Evolutionary conservation across 1,140 invertebrate genomes (phyloP).

Genomic region (Lepidurus couesii): DNA sequence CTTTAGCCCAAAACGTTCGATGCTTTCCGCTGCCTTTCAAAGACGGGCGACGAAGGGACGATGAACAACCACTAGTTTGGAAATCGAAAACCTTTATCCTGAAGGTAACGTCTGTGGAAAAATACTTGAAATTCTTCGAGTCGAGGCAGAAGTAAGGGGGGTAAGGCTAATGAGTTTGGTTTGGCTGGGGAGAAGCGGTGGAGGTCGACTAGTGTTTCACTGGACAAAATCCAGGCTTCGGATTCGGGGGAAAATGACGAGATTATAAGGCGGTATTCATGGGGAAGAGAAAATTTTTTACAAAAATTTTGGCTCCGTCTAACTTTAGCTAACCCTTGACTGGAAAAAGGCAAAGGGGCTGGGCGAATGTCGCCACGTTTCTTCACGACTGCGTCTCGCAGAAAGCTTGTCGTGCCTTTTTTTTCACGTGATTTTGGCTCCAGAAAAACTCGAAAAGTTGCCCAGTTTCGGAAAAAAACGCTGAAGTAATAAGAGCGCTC

Average conservation of each 20-base stretch:
- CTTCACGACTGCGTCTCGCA: background rate
- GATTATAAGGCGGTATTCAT: background rate
- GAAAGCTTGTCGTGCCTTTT: background rate
- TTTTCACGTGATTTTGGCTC: background rate
- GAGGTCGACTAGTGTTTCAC: background rate
- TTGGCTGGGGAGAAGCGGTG: background rate
- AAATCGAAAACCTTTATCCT: constrained; percentile 14
- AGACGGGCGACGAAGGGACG: background rate
- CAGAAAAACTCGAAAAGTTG: background rate
- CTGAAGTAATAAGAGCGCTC: too few relatives aligned
- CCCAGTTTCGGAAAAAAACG: too few relatives aligned
- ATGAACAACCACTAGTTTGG: background rate
- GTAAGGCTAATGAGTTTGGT: background rate
- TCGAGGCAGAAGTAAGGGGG: background rate
- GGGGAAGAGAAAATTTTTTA: background rate
- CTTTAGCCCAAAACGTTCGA: background rate
- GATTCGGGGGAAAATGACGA: background rate
- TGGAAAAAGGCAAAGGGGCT: background rate
- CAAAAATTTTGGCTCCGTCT: background rate
- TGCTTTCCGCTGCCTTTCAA: background rate
- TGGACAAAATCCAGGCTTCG: background rate
- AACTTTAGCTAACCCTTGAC: background rate
- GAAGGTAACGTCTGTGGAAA: background rate
- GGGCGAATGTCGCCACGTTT: background rate
- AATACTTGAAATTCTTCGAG: constrained; percentile 5